These are phyloP conservation scores for Hydropsyche betteni DNA, from an alignment of 2,888 invertebrate species.

Conservation along the genomic window DNA sequence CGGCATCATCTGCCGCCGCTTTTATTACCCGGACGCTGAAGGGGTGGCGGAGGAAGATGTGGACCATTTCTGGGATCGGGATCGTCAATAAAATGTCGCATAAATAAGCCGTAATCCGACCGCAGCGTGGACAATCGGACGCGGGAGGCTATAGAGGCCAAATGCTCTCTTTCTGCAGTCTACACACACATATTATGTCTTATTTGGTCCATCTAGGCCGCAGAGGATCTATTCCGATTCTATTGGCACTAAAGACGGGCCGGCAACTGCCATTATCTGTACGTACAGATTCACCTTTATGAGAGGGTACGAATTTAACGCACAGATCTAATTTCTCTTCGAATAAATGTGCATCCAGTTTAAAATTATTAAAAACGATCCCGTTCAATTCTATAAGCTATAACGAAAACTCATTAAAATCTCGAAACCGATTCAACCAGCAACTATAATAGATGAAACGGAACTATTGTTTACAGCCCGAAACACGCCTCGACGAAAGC, in stretches of 20 bases:
- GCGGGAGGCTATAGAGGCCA: constrained; percentile 43
- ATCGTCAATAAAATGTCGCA: constrained; percentile 39
- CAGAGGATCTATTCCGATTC: constrained; percentile 42
- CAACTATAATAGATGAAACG: too few species aligned
- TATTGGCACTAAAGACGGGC: constrained; percentile 48
- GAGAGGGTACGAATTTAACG: background rate
- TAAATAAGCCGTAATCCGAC: constrained; percentile 39
- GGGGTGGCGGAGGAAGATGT: too few species aligned
- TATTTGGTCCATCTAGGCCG: constrained; percentile 42
- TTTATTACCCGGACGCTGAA: too few species aligned
- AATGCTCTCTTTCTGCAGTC: constrained; percentile 38
- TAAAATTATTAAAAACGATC: too few species aligned
- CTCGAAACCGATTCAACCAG: too few species aligned
- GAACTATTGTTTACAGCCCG: too few species aligned
- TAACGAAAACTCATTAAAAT: too few species aligned
- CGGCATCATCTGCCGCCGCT: constrained; percentile 1
- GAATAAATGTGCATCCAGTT: background rate
- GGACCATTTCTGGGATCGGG: constrained; percentile 1
- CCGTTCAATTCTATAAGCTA: too few species aligned
- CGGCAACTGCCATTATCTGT: constrained; percentile 44
- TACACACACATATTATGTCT: constrained; percentile 45
- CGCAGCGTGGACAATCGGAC: constrained; percentile 29
- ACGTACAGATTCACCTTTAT: constrained; percentile 1
- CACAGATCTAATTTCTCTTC: background rate
- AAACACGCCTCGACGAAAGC: too few species aligned